Evolutionary conservation across 35 echinoderm and acorn worm genomes (phyloP), one percentile per base, ranked within the genome.

Genomic region (Stichopus chloronotus): DNA sequence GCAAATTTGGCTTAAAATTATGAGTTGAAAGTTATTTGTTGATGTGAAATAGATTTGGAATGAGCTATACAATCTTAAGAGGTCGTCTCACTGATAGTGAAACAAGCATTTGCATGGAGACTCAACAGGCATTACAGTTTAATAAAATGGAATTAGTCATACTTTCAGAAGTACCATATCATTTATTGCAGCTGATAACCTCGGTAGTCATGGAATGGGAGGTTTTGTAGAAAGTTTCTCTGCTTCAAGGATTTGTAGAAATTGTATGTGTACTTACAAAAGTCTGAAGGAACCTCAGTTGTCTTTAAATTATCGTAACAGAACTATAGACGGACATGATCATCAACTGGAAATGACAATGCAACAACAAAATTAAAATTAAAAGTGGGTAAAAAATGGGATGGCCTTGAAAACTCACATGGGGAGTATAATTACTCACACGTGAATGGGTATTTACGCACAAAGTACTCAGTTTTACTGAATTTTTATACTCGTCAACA

Each of bases 121-220:
- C 7, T 78, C 74, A 78, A 78, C 7, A 78, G 74, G 74, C n/a
- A 19, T 78, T 78, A 78, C 74, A 78, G n/a, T 78, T 78, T 7
- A 9, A 78, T 78, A 7, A 7, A 19, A 78, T 78, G 74, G 74
- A 78, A 19, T 78, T 78, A 78, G 74, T 78, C 7, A 7, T 19
- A 78, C 74, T 78, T 78, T 78, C 74, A 78, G 74, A 19, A 19
- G 74, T 78, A 78, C 74, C 74, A 78, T 78, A 78, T 78, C 74
- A 78, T 78, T 78, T 78, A 78, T 78, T 78, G 74, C 74, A 78
- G n/a, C 74, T 78, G 74, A 78, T 78, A 78, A 78, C 74, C 74
- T 19, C 7, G 74, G 74, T 78, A 78, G 74, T 78, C 74, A 78
- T 19, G n/a, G 74, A 78, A 78, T 78, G n/a, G 74, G 74, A 78